These are phyloP conservation scores for Elephas maximus DNA, from an alignment of 2,113 vertebrate species.

Conservation along the genomic window DNA sequence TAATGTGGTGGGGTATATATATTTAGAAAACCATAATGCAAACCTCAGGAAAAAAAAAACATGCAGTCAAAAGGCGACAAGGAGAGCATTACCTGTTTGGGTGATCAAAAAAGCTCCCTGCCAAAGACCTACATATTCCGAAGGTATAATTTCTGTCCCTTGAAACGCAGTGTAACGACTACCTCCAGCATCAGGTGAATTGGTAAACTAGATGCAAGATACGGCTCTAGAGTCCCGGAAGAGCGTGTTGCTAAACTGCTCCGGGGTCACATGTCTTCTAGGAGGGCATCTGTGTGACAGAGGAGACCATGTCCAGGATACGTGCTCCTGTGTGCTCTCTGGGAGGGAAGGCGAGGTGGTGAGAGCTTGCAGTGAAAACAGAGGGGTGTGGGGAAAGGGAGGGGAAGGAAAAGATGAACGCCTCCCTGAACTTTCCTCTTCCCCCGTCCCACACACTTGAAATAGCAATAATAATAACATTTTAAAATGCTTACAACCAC, in stretches of 20 bases:
- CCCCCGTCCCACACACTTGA: slow-evolving; percentile 39
- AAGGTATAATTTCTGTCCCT: background rate
- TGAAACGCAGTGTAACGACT: background rate
- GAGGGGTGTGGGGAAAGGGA: background rate
- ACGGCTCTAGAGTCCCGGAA: slow-evolving; percentile 17
- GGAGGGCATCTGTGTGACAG: slow-evolving; percentile 17
- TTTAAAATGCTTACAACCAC: background rate
- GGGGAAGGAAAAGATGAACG: background rate
- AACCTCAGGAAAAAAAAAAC: background rate
- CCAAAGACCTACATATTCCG: background rate
- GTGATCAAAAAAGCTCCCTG: background rate
- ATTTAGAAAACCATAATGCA: slow-evolving; percentile 73
- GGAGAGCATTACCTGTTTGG: background rate
- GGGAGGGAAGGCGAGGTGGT: background rate
- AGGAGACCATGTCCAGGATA: background rate
- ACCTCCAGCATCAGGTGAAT: background rate
- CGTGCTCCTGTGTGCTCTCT: background rate
- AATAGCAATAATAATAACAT: slow-evolving; percentile 59
- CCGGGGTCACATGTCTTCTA: slow-evolving; percentile 21
- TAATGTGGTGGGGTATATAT: slow-evolving; percentile 50
- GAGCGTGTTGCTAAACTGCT: background rate
- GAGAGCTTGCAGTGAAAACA: background rate
- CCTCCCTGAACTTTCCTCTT: slow-evolving; percentile 62
- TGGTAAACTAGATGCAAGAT: background rate
- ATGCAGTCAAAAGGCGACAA: slow-evolving; percentile 49